Evolutionary conservation across 2,797 vertebrate genomes (phyloP).

Genomic region (Oreortyx pictus): DNA sequence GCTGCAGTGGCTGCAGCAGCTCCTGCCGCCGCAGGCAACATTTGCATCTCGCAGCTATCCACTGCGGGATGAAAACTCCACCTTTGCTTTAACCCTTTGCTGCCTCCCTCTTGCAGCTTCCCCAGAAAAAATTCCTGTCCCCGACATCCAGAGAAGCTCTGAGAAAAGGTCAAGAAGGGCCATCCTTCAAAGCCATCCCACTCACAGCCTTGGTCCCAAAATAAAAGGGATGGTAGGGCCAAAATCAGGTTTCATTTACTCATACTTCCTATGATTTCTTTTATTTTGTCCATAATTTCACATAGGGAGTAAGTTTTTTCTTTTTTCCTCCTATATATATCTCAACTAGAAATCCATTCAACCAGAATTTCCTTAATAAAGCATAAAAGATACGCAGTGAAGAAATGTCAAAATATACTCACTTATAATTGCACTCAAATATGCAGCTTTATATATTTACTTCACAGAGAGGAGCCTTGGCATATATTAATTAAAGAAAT

Average conservation of each 20-base stretch:
- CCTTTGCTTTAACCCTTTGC: not conserved
- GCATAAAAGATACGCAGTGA: slow-evolving; percentile 60
- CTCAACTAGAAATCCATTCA: slow-evolving; percentile 47
- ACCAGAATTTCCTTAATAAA: slow-evolving; percentile 57
- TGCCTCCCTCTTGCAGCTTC: not conserved
- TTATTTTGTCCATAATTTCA: slow-evolving; percentile 18
- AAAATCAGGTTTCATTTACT: slow-evolving; percentile 16
- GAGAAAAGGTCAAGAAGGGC: not conserved
- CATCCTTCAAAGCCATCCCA: not conserved
- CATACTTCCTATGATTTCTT: not conserved
- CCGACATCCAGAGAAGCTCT: not conserved
- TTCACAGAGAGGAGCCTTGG: slow-evolving; percentile 53
- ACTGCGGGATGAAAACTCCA: not conserved
- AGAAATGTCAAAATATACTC: slow-evolving; percentile 67
- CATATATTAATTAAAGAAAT: slow-evolving; percentile 65
- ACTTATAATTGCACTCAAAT: slow-evolving; percentile 62
- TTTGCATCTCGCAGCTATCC: not conserved
- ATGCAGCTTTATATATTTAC: slow-evolving; percentile 65
- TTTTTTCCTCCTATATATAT: slow-evolving; percentile 44
- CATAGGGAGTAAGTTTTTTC: not conserved
- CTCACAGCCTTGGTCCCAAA: accelerated
- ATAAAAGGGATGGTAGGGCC: not conserved
- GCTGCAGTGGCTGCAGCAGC: not conserved
- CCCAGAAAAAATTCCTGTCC: not conserved
- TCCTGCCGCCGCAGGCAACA: not conserved